Conservation (phyloP, 2,888 invertebrate species). For the Xanthorhoe designata region DNA sequence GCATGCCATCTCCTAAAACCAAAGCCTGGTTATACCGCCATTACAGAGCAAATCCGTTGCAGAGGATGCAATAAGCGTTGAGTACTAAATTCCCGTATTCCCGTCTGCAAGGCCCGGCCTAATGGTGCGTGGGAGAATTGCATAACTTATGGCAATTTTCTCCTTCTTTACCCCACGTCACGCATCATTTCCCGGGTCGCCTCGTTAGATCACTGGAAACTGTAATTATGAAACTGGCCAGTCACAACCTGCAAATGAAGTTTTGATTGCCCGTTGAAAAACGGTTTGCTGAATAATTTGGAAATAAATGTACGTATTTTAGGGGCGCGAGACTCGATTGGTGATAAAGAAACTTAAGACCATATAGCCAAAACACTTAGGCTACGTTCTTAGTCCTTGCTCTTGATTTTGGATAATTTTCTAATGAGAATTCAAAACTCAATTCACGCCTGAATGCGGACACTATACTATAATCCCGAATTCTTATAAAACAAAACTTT, state of each 20-base stretch:
- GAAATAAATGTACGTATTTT: conserved; percentile 13
- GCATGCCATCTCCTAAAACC: conserved; percentile 9
- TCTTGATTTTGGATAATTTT: too few relatives aligned
- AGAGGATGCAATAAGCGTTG: conserved; percentile 67
- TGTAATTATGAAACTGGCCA: conserved; percentile 66
- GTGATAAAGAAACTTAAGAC: background rate
- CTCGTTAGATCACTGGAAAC: conserved; percentile 61
- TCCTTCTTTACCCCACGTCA: conserved; percentile 66
- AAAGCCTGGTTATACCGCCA: conserved; percentile 31
- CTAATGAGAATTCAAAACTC: too few relatives aligned
- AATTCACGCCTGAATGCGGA: too few relatives aligned
- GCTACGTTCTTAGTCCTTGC: too few relatives aligned
- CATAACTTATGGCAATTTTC: conserved; percentile 80
- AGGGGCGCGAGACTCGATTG: background rate
- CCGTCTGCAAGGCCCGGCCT: conserved; percentile 59
- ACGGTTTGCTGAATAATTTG: conserved; percentile 22
- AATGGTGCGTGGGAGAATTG: conserved; percentile 77
- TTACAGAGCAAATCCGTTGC: conserved; percentile 57
- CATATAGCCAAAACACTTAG: too few relatives aligned
- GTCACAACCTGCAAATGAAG: conserved; percentile 58
- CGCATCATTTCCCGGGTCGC: conserved; percentile 72
- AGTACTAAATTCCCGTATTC: conserved; percentile 63
- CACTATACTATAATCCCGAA: too few relatives aligned
- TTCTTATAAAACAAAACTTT: too few relatives aligned
- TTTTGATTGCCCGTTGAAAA: conserved; percentile 48